Base-by-base conservation (phyloP, 2,888 invertebrate species). In the Brachynemurus nebulosus region DNA sequence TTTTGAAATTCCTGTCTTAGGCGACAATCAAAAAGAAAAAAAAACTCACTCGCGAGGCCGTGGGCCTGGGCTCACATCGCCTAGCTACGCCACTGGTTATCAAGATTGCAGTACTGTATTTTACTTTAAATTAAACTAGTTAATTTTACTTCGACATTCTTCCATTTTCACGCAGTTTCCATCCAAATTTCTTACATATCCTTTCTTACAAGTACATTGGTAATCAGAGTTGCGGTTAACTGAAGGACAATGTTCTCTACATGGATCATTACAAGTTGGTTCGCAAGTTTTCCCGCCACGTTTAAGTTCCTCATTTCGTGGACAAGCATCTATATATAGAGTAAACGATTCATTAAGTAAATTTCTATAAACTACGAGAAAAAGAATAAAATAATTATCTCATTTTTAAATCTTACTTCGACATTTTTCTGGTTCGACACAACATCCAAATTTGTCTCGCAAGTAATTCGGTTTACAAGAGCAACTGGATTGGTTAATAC, bases 201-300 rank as follows among this genome's bases (percentile, higher is more conserved):
- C 65, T 0, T 58, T 56, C 7, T 55, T 51, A 46, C 67, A 67
- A 55, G 62, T 62, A 51, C 67, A 67, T 0, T 66, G 67, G 2
- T 50, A 49, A 9, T 8, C 9, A 33, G 4, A 4, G 1, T 46
- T 47, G 47, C 66, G 63, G 8, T 54, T 47, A 0, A 50, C 50
- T 0, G n/a, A n/a, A n/a, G 53, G 52, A 14, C 64, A 63, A 1
- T 39, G 23, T 33, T 33, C 9, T 0, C 60, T 62, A 25, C 54
- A 55, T 0, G 59, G 59, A 44, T 59, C 54, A 19, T 51, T 53
- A 50, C 66, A 66, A 27, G 59, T 58, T 45, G 53, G 60, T 51
- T 62, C 63, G 41, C 63, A 67, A 62, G 63, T 64, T 0, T 47
- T 45, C 1, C 56, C 57, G 45, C 66, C 66, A 14, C 54, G 48